These are phyloP conservation scores for Limulus polyphemus DNA, from an alignment of 2,888 invertebrate genomes.

Conservation along the genomic window DNA sequence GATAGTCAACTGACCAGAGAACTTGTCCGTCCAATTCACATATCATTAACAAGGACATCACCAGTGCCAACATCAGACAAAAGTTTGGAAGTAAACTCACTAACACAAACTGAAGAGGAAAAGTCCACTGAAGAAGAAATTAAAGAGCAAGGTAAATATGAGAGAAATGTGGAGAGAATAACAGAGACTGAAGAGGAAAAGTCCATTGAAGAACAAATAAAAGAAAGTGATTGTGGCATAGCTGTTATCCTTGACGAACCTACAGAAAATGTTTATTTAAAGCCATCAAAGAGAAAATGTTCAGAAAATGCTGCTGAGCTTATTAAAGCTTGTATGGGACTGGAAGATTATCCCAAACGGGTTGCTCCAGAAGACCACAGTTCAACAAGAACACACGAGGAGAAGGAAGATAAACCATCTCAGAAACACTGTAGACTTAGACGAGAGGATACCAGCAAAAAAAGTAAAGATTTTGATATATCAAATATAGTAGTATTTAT, in stretches of 20 bases:
- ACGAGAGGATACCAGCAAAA: constrained; percentile 13
- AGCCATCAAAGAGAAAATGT: constrained; percentile 47
- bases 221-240: too few relatives aligned
- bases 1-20: background rate
- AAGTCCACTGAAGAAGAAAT: background rate
- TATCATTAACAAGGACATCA: background rate
- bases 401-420: constrained; percentile 10
- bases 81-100: background rate
- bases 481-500: too few relatives aligned
- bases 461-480: background rate
- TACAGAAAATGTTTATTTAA: constrained; percentile 28
- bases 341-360: constrained; percentile 35
- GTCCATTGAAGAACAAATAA: too few relatives aligned
- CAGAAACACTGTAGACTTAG: constrained; percentile 16
- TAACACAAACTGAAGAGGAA: constrained; percentile 1
- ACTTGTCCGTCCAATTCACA: constrained; percentile 1
- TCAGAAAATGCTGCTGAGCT: constrained; percentile 50
- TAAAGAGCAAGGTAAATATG: background rate
- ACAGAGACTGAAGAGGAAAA: constrained; percentile 15
- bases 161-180: background rate
- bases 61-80: background rate
- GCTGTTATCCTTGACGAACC: too few relatives aligned
- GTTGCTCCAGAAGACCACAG: background rate
- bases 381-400: background rate
- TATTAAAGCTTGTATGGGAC: constrained; percentile 46